Evolutionary conservation across 2,797 vertebrate genomes (phyloP).

Genomic region (Sebastes oblongus): DNA sequence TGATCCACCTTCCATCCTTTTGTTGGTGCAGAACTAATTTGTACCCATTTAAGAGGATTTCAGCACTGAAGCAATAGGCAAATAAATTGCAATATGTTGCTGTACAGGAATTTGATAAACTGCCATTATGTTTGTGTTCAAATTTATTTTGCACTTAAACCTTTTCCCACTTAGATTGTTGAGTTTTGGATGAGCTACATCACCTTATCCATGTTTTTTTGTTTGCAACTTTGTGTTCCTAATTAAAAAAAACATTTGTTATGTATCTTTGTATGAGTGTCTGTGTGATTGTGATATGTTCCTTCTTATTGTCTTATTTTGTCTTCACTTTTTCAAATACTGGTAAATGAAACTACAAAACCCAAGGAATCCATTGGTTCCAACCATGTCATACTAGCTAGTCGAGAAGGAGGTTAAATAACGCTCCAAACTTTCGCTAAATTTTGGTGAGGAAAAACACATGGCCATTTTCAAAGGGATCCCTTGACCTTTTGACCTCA

Average conservation of each 20-base stretch:
- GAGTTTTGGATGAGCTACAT: conserved; percentile 40
- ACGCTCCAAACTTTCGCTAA: no score
- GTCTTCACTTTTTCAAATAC: neutral
- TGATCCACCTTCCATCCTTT: conserved; percentile 31
- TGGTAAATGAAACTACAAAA: no score
- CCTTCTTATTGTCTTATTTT: neutral
- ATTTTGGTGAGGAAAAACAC: no score
- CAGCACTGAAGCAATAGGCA: conserved; percentile 49
- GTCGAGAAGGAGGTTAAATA: no score
- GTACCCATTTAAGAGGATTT: conserved; percentile 42
- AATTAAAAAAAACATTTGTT: conserved; percentile 76
- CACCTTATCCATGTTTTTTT: conserved; percentile 46
- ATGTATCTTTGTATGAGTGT: conserved; percentile 10
- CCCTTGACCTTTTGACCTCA: no score
- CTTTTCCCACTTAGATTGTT: conserved; percentile 27
- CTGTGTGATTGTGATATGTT: neutral
- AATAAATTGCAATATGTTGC: conserved; percentile 51
- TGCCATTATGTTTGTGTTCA: conserved; percentile 50
- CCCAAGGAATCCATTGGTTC: no score
- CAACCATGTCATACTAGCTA: no score
- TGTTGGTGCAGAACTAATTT: conserved; percentile 44
- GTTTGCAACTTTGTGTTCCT: conserved; percentile 56
- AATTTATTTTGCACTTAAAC: conserved; percentile 63
- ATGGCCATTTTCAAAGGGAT: no score
- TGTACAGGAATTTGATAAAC: conserved; percentile 47